Conservation (phyloP, 2,113 vertebrate species). For the Camelus bactrianus region DNA sequence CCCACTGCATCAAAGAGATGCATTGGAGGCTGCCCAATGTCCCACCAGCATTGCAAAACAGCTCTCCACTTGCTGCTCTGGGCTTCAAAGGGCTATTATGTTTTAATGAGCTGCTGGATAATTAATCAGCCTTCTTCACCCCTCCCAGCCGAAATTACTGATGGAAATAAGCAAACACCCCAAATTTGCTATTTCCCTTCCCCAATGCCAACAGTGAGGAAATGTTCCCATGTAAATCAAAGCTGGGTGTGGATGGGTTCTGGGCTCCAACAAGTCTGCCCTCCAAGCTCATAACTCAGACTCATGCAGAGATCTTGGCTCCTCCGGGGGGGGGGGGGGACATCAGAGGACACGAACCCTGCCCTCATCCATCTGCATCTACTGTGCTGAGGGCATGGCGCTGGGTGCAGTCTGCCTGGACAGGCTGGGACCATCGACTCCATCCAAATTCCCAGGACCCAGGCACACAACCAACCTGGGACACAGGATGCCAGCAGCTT, state of each 20-base stretch:
- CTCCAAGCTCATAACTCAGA: constrained; percentile 64
- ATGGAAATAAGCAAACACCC: constrained; percentile 81
- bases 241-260: constrained; percentile 78
- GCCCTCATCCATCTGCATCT: constrained; percentile 27
- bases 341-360: constrained; percentile 54
- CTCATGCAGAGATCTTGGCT: constrained; percentile 54
- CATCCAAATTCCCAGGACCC: neutral
- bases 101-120: constrained; percentile 81
- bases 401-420: neutral
- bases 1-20: constrained; percentile 64
- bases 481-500: neutral
- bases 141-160: constrained; percentile 70
- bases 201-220: constrained; percentile 74
- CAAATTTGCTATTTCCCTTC: constrained; percentile 82
- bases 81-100: constrained; percentile 79
- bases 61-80: constrained; percentile 65
- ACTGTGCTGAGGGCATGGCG: constrained; percentile 6
- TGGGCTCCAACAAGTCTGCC: constrained; percentile 81
- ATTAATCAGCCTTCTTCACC: constrained; percentile 75
- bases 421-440: neutral
- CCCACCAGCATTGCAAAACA: constrained; percentile 70
- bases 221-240: constrained; percentile 82
- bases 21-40: constrained; percentile 56
- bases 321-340: neutral
- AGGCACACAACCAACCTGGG: neutral